Percentiles rank a stretch among this genome's conserved stretches.
Evolutionary conservation across 2,113 vertebrate genomes (phyloP).

Genomic region (Scomber scombrus): DNA sequence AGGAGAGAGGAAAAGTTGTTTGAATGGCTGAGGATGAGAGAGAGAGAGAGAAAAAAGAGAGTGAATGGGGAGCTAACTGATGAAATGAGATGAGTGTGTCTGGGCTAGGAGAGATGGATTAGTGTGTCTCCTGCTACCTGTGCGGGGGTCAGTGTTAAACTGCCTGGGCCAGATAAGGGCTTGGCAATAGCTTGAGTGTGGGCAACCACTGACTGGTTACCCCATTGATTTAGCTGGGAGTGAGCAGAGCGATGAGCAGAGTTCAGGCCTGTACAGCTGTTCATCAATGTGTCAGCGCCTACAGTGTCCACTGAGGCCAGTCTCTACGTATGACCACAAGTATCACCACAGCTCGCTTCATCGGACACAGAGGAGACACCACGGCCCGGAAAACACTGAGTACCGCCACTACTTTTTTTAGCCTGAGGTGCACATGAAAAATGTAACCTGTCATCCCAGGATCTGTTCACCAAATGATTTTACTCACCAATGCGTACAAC

Average conservation of each 20-base stretch:
- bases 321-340: neutral
- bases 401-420: neutral
- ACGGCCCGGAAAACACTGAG: neutral
- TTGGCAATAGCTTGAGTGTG: constrained; percentile 80
- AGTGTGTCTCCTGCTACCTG: constrained; percentile 84
- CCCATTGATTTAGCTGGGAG: constrained; percentile 73
- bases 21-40: constrained; percentile 41
- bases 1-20: constrained; percentile 44
- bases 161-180: constrained; percentile 77
- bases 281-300: constrained; percentile 75
- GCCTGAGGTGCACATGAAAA: neutral
- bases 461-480: neutral
- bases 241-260: constrained; percentile 69
- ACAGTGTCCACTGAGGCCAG: constrained; percentile 5
- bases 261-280: constrained; percentile 72
- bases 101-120: constrained; percentile 82
- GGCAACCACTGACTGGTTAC: constrained; percentile 71
- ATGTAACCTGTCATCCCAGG: neutral
- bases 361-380: constrained; percentile 3
- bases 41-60: constrained; percentile 16
- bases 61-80: constrained; percentile 27
- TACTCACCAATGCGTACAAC: neutral
- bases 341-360: constrained; percentile 4
- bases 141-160: constrained; percentile 85
- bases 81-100: constrained; percentile 71